These are phyloP conservation scores for Athalia rosae DNA, from an alignment of 2,888 invertebrate genomes.

Conservation along the genomic window DNA sequence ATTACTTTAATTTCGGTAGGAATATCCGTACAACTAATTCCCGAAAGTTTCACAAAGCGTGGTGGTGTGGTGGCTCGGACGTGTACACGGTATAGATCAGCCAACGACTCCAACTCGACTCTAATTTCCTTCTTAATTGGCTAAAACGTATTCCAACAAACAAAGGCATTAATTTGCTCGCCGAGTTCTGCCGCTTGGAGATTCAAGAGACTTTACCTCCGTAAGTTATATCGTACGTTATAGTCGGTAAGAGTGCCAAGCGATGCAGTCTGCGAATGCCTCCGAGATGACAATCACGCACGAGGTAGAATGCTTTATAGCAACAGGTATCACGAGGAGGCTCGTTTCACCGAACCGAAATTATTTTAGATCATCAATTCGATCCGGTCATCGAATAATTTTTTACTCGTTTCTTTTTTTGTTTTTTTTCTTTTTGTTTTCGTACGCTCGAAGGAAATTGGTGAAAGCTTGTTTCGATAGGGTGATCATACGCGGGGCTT, in stretches of 20 bases:
- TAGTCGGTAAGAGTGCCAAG: constrained; percentile 33
- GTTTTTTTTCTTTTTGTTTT: neutral
- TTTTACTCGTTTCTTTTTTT: neutral
- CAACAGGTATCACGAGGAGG: constrained; percentile 30
- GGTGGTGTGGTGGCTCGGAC: neutral
- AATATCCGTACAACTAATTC: constrained; percentile 29
- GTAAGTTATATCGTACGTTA: too few species aligned
- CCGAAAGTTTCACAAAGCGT: neutral
- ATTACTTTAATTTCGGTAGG: constrained; percentile 1
- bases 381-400: neutral
- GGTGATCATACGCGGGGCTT: too few species aligned
- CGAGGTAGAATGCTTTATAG: neutral
- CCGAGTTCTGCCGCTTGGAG: constrained; percentile 4
- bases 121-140: constrained; percentile 40
- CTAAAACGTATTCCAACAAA: constrained; percentile 41
- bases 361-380: constrained; percentile 8
- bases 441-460: neutral
- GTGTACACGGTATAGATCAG: constrained; percentile 4
- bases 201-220: constrained; percentile 1
- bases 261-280: constrained; percentile 22
- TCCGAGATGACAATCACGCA: constrained; percentile 25
- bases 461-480: too few species aligned
- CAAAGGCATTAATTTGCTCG: constrained; percentile 36
- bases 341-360: constrained; percentile 1
- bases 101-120: constrained; percentile 4